phyloP scores from a whole-genome alignment of 2,113 vertebrate species.

The Tor tambroides region DNA sequence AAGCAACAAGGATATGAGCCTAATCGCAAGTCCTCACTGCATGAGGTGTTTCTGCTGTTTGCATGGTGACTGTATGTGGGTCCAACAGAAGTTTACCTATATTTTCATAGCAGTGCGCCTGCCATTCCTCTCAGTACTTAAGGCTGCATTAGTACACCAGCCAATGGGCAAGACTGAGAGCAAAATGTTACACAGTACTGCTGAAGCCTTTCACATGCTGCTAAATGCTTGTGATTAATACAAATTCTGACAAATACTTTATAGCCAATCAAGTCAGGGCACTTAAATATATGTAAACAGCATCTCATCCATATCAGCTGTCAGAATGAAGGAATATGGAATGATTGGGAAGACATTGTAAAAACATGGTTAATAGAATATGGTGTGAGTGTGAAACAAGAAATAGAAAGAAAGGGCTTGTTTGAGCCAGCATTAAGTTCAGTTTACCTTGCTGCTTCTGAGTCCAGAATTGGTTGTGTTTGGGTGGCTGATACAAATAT shows the following conservation, averaged over 20 bases:
- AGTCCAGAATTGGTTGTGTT: constrained; percentile 47
- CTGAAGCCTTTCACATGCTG: constrained; percentile 46
- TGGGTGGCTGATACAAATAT: constrained; percentile 36
- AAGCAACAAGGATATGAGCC: constrained; percentile 38
- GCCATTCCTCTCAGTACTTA: constrained; percentile 32
- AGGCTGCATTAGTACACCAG: neutral
- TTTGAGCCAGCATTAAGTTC: constrained; percentile 17
- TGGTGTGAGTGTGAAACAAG: neutral
- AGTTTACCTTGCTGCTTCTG: neutral
- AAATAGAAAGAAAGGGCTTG: neutral
- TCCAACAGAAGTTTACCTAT: constrained; percentile 37
- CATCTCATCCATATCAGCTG: constrained; percentile 19
- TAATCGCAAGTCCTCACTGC: constrained; percentile 61
- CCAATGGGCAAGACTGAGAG: neutral
- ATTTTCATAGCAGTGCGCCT: constrained; percentile 44
- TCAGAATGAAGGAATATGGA: neutral
- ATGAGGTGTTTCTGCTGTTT: constrained; percentile 71
- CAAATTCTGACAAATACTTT: constrained; percentile 3
- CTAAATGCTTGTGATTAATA: constrained; percentile 34
- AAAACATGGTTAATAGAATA: neutral
- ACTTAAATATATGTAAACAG: constrained; percentile 32
- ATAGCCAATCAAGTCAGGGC: constrained; percentile 43
- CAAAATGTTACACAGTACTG: constrained; percentile 36
- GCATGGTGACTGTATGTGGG: constrained; percentile 67
- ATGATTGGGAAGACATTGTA: neutral